Base-by-base conservation (phyloP, 2,113 vertebrate species). In the Procavia capensis region DNA sequence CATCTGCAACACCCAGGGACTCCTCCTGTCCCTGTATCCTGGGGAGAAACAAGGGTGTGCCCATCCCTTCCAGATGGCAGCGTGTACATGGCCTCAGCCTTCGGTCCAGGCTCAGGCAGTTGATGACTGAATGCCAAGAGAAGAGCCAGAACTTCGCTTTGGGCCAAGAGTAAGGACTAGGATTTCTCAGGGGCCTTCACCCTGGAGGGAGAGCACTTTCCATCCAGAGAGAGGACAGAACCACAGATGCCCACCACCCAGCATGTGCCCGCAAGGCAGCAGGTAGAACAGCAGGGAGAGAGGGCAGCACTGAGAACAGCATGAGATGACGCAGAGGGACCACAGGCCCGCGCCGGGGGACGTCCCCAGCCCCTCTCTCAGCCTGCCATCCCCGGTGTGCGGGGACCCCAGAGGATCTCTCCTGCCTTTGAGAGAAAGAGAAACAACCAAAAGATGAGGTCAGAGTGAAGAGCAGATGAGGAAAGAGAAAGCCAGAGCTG, bases 341-440 rank as follows among this genome's bases (percentile, higher is more conserved):
- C 22, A 9, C 0, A 1, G 31, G 50, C 43, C 64, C 13, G 2
- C 1, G 2, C 10, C 6, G 41, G 24, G 72, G 5, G 39, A 16
- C 0, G 75, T 70, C 24, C 0, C 54, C 78, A 68, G 45, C 66
- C 22, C 50, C 20, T 3, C 6, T 45, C 79, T 43, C 64, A 22
- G 47, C 3, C 36, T 36, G 64, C 31, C 24, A n/a, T 79, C 72
- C n/a, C 24, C 39, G 84, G 84, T 39, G 61, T 27, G 22, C 25
- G 2, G 7, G 34, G 2, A 4, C 61, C 80, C n/a, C 45, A 27
- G 34, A 43, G 76, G 66, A n/a, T 66, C 31, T 88, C 47, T 59
- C 74, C 47, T 64, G 63, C 22, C 50, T 86, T 31, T 0, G 13
- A 13, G 47, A 50, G 41, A 50, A 89, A 20, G 24, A 82, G 90